These are phyloP conservation scores for Athripsodes cinereus DNA, from an alignment of 2,888 invertebrate species.

Conservation along the genomic window DNA sequence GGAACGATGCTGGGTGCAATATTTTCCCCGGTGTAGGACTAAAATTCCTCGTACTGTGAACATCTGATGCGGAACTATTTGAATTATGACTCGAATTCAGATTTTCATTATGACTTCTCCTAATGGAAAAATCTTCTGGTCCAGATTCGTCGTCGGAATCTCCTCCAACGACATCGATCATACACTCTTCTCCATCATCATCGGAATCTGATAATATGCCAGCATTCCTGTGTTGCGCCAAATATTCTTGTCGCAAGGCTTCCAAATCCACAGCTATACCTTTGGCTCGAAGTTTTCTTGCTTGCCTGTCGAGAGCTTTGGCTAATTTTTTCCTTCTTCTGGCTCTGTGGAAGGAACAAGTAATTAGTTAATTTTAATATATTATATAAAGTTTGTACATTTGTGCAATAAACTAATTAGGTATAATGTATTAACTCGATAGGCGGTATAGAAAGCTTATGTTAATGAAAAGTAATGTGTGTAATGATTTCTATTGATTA, in stretches of 20 bases:
- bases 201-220: conserved; percentile 56
- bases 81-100: conserved; percentile 56
- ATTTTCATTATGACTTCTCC: conserved; percentile 52
- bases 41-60: conserved; percentile 43
- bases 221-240: conserved; percentile 66
- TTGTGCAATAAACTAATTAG: too few relatives aligned
- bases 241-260: conserved; percentile 77
- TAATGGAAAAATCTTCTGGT: conserved; percentile 58
- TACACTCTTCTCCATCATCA: conserved; percentile 60
- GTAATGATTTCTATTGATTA: too few relatives aligned
- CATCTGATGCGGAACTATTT: conserved; percentile 40
- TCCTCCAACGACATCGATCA: conserved; percentile 78
- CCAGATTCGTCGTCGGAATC: conserved; percentile 67
- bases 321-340: conserved; percentile 85
- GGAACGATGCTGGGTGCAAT: conserved; percentile 39
- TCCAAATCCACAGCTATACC: conserved; percentile 86
- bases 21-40: conserved; percentile 45
- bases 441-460: too few relatives aligned
- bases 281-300: conserved; percentile 84
- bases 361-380: background rate
- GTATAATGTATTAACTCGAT: too few relatives aligned
- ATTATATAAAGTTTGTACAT: background rate
- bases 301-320: conserved; percentile 88
- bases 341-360: conserved; percentile 48
- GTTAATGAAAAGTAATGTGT: too few relatives aligned